Evolutionary conservation across 2,113 vertebrate species (phyloP).

Genomic region (Mionectes macconnelli): DNA sequence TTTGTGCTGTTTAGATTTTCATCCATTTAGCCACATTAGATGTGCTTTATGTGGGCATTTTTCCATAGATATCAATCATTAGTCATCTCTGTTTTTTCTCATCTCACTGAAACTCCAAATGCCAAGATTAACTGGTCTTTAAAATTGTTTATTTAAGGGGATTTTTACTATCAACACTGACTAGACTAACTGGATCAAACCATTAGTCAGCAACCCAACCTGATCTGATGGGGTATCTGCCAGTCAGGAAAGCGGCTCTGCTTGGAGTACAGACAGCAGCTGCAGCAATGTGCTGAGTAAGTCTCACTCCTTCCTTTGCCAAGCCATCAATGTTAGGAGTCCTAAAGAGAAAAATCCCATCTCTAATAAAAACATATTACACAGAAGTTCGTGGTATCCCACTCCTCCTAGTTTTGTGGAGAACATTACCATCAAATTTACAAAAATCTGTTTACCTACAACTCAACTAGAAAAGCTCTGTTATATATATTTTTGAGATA

Average conservation of each 20-base stretch:
- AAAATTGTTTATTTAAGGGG: not conserved
- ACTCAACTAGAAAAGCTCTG: not conserved
- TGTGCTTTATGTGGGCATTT: not conserved
- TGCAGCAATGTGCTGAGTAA: constrained; percentile 86
- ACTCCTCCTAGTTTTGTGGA: not conserved
- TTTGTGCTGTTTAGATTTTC: not conserved
- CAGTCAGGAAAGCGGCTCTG: constrained; percentile 85
- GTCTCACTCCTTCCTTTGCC: constrained; percentile 79
- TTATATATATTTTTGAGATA: not conserved
- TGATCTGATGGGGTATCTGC: constrained; percentile 85
- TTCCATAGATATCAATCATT: not conserved
- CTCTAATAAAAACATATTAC: not conserved
- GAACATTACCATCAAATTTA: not conserved
- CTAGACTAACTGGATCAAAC: constrained; percentile 6
- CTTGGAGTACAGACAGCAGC: constrained; percentile 83
- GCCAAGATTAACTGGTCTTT: not conserved
- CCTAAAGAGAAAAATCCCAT: constrained; percentile 58
- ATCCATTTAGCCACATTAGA: not conserved
- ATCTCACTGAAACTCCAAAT: not conserved
- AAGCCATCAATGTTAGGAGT: constrained; percentile 83
- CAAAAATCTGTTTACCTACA: not conserved
- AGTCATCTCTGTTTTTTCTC: not conserved
- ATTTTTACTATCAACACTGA: not conserved
- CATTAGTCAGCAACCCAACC: constrained; percentile 52
- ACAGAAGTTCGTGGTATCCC: fast-evolving